Conservation (phyloP, 2,113 vertebrate genomes). For the Calonectris borealis region DNA sequence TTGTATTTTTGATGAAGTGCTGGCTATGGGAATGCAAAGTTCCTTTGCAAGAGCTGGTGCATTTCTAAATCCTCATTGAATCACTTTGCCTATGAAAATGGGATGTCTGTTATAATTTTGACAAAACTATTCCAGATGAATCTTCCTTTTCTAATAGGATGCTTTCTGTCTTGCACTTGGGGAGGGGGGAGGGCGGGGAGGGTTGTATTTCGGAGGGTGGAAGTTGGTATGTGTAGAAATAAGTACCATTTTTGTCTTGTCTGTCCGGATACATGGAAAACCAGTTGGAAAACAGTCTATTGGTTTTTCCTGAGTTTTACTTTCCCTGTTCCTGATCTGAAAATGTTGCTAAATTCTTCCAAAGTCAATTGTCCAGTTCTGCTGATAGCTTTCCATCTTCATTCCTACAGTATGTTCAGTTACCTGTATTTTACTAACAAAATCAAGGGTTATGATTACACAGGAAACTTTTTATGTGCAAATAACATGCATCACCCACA, state of each 20-base stretch:
- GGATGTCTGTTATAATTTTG: background rate
- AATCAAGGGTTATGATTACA: background rate
- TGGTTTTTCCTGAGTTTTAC: background rate
- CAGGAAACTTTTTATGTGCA: rapidly evolving
- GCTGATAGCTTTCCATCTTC: background rate
- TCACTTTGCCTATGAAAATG: background rate
- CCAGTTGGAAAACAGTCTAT: background rate
- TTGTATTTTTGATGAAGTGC: background rate
- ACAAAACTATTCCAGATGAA: background rate
- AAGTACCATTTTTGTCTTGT: background rate
- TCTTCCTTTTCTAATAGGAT: background rate
- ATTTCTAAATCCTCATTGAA: background rate
- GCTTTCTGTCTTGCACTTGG: background rate
- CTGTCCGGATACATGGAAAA: background rate
- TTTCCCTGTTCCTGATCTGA: background rate
- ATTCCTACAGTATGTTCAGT: background rate
- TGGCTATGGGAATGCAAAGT: background rate
- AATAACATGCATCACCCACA: rapidly evolving
- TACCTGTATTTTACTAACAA: background rate
- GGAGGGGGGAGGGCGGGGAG: rapidly evolving
- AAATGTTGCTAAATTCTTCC: background rate
- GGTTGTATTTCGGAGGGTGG: background rate
- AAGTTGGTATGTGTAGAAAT: background rate
- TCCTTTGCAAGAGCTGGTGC: background rate
- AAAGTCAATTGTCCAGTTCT: background rate